phyloP scores from a whole-genome alignment of 1,140 invertebrate genomes.

The Psix sp. region DNA sequence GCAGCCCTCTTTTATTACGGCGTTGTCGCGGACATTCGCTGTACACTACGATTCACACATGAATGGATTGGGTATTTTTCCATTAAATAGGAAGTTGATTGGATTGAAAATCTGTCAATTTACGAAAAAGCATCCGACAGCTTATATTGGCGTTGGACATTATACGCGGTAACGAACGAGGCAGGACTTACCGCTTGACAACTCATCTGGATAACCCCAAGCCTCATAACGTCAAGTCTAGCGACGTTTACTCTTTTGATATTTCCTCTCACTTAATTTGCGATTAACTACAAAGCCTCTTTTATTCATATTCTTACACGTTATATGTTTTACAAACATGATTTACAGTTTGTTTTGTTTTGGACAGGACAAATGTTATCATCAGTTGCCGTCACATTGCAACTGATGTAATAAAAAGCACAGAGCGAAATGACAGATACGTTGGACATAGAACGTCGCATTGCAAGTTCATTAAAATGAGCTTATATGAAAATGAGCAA shows the following conservation, averaged over 20 bases:
- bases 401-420: slow-evolving; percentile 6
- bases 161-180: slow-evolving; percentile 67
- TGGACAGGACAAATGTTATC: slow-evolving; percentile 17
- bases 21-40: slow-evolving; percentile 48
- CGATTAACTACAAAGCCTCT: slow-evolving; percentile 71
- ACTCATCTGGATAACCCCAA: slow-evolving; percentile 70
- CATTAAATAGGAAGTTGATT: slow-evolving; percentile 77
- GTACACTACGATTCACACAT: slow-evolving; percentile 63
- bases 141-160: slow-evolving; percentile 75
- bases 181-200: slow-evolving; percentile 69
- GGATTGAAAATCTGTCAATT: slow-evolving; percentile 78
- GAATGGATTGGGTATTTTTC: slow-evolving; percentile 76
- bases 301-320: slow-evolving; percentile 45
- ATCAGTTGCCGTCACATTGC: neutral
- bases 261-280: slow-evolving; percentile 66
- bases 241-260: slow-evolving; percentile 68
- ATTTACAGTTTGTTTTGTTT: slow-evolving; percentile 18
- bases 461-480: neutral
- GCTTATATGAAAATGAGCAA: neutral
- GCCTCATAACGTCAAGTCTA: slow-evolving; percentile 62
- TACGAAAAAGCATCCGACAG: slow-evolving; percentile 75
- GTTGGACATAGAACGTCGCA: neutral
- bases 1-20: slow-evolving; percentile 55
- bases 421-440: neutral
- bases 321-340: slow-evolving; percentile 32